Base-by-base conservation (phyloP, 2,888 invertebrate species). In the Stenurella melanura region DNA sequence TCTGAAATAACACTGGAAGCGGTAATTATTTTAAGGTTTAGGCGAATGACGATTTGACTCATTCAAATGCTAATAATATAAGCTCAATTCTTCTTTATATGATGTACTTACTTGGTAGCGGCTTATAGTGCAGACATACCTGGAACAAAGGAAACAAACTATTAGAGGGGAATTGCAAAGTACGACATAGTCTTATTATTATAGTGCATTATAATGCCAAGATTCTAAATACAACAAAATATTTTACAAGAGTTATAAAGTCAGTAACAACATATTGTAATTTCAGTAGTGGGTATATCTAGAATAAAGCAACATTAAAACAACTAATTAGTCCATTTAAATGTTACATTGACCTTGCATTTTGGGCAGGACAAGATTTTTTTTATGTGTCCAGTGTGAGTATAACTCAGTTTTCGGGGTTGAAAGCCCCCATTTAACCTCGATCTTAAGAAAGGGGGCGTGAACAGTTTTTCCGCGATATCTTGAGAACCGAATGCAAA, bases 1-100 rank as follows among this genome's bases (percentile, higher is more conserved):
- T 42, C 34, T 54, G 63, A 63, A 72, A 54, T 72, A 72, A 72
- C 63, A 63, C 30, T 54, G 63, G 72, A 54, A 72, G 34, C 72
- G 15, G 70, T 50, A 63, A 72, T 72, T 72, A 72, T 63, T 72
- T 72, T 30, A 72, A 63, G 26, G 42, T 42, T 70, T 70, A 61
- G 42, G 61, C 60, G 42, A 60, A 69, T 50, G 60, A 61, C 60
- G 70, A 50, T 42, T 42, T 50, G 21, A 60, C 60, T 70, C 58
- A 70, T 70, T 70, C 60, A 42, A n/a, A 70, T 70, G 61, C 61
- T 70, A 70, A 70, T 70, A 50, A 50, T 50, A 50, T 50, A 50
- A 15, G 21, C 70, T 70, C 60, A 38, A 70, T 70, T 70, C 70
- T 61, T 70, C 38, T 5, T 15, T 58, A 57, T 60, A 63, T 15